Evolutionary conservation across 2,797 vertebrate species (phyloP).

Genomic region (Dermochelys coriacea): DNA sequence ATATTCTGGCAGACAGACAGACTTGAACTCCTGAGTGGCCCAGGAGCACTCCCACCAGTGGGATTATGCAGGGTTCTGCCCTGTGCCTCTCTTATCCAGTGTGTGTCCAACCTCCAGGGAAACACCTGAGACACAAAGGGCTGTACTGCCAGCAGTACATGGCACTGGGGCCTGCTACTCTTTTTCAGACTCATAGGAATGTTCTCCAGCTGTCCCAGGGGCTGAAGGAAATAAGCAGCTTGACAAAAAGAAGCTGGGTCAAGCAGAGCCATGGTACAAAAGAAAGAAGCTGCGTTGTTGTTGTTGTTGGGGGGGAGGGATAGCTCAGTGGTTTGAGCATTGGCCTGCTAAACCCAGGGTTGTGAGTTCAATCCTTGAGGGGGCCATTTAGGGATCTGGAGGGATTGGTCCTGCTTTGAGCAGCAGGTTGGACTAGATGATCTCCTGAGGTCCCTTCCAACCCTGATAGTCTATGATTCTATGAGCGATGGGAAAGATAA

Average conservation of each 20-base stretch:
- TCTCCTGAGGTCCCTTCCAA: too few species aligned
- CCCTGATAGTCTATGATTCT: too few species aligned
- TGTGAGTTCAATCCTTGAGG: too few species aligned
- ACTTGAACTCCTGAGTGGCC: not conserved
- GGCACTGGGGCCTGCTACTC: not conserved
- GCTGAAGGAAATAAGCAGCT: not conserved
- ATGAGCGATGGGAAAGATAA: too few species aligned
- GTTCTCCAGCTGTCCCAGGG: too few species aligned
- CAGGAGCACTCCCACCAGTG: not conserved
- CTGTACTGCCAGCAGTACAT: not conserved
- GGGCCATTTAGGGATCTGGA: too few species aligned
- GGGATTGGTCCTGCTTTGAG: too few species aligned
- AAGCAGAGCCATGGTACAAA: not conserved
- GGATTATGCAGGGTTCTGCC: not conserved
- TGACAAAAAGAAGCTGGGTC: not conserved
- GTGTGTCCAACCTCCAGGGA: not conserved
- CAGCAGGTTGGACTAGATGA: too few species aligned
- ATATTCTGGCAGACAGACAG: not conserved
- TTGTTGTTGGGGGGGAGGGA: too few species aligned
- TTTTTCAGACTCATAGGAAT: not conserved
- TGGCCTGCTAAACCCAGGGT: too few species aligned
- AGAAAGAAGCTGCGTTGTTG: not conserved
- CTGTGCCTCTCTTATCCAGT: not conserved
- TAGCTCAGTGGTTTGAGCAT: too few species aligned
- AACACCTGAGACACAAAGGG: not conserved